Evolutionary conservation across 2,797 vertebrate species (phyloP).

Genomic region (Crenuchus spilurus): DNA sequence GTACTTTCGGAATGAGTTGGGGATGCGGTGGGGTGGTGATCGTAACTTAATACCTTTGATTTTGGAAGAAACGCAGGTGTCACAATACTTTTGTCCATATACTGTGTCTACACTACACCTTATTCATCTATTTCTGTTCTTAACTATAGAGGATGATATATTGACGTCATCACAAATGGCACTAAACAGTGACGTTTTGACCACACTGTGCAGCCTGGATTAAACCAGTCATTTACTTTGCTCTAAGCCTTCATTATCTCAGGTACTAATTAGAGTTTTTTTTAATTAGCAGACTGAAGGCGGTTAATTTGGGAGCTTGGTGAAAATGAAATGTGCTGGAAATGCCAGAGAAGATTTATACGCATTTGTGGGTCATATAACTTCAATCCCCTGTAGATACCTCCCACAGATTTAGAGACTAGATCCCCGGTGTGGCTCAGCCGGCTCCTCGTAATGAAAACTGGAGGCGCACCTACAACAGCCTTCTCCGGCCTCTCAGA

Average conservation of each 20-base stretch:
- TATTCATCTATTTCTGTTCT: no score
- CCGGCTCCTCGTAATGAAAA: conserved; percentile 19
- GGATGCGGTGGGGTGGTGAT: no score
- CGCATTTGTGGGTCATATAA: neutral
- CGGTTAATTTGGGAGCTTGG: neutral
- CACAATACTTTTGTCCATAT: no score
- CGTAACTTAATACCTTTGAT: no score
- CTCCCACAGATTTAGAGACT: neutral
- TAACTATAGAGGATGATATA: no score
- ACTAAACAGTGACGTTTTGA: no score
- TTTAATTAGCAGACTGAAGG: conserved; percentile 1
- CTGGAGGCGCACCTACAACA: neutral
- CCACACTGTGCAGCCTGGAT: neutral
- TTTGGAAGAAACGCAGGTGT: no score
- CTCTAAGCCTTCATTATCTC: neutral
- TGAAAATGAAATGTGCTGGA: neutral
- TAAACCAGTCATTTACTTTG: neutral
- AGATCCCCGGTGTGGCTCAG: neutral
- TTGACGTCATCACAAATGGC: no score
- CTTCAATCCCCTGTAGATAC: neutral
- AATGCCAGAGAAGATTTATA: neutral
- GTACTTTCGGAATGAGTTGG: no score
- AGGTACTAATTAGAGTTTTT: neutral
- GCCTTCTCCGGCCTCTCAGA: conserved; percentile 1
- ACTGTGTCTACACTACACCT: no score